Evolutionary conservation across 2,888 invertebrate species (phyloP), one percentile per base, ranked within the genome.

Genomic region (Himalopsyche kuldschensis): DNA sequence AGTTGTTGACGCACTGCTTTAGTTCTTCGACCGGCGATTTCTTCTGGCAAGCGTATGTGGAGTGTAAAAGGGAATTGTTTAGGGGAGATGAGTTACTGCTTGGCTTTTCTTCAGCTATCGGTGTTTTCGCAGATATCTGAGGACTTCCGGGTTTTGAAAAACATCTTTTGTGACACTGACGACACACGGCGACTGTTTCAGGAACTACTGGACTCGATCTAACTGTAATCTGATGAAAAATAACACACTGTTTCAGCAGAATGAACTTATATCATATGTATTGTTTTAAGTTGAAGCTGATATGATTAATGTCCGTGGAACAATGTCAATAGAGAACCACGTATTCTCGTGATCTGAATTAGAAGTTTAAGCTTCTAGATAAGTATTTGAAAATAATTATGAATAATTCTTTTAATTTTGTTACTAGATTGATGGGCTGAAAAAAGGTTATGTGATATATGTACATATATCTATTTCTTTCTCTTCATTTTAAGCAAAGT

Each of bases 131-230:
- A 20, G 92, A 90, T 83, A 91, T 88, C 87, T 91, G 88, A 8
- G 91, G 92, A 87, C 91, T 92, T 87, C 92, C 93, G 85, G 92
- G 92, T 88, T 92, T 92, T 8, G 93, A 92, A 86, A 94, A 92
- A 90, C 95, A 96, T 88, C 95, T 95, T 90, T 94, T 95, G 88
- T 95, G 96, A 90, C 96, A 96, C 89, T 95, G 94, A 87, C 94
- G 93, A 90, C 96, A 96, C 82, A 96, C 94, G 81, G 95, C 93
- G 88, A 95, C 92, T 83, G 94, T 94, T 90, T 95, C 95, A 85
- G 94, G 94, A 80, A 94, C 93, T 84, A 94, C 93, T 84, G 95
- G 95, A 89, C 95, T 95, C 79, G 95, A 95, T 88, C 95, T 93
- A 82, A 96, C 95, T 78, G 95, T 95, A 87, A 95, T 95, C 95